phyloP scores from a whole-genome alignment of 2,888 invertebrate genomes.

The Catocala nupta region DNA sequence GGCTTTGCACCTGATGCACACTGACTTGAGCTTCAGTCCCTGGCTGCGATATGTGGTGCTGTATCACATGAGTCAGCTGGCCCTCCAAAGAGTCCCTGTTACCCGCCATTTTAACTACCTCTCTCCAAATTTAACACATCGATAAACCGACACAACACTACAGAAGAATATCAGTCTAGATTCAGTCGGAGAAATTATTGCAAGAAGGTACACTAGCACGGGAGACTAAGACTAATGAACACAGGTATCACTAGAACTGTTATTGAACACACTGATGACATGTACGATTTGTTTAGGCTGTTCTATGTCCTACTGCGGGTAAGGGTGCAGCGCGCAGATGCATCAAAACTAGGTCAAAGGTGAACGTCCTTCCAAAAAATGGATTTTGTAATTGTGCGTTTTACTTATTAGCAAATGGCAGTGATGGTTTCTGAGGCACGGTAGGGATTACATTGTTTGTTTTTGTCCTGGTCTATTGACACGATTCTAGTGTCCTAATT shows the following conservation, averaged over 20 bases:
- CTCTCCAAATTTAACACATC: slow-evolving; percentile 21
- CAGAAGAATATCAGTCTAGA: slow-evolving; percentile 67
- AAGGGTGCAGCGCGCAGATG: slow-evolving; percentile 76
- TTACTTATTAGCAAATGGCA: slow-evolving; percentile 58
- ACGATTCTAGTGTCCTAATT: slow-evolving; percentile 70
- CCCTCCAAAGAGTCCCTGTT: slow-evolving; percentile 73
- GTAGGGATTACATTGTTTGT: slow-evolving; percentile 60
- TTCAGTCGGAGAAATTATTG: slow-evolving; percentile 75
- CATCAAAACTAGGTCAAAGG: slow-evolving; percentile 80
- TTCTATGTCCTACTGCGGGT: slow-evolving; percentile 61
- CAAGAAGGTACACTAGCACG: slow-evolving; percentile 55
- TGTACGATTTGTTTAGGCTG: slow-evolving; percentile 53
- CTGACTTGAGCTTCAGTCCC: slow-evolving; percentile 81
- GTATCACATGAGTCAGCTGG: slow-evolving; percentile 80
- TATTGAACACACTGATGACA: slow-evolving; percentile 63
- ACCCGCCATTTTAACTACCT: slow-evolving; percentile 71
- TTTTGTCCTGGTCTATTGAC: slow-evolving; percentile 69
- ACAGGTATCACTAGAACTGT: slow-evolving; percentile 73
- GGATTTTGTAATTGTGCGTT: slow-evolving; percentile 59
- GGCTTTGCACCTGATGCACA: slow-evolving; percentile 80
- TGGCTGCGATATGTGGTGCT: slow-evolving; percentile 76
- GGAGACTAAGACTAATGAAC: slow-evolving; percentile 77
- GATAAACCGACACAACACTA: slow-evolving; percentile 17
- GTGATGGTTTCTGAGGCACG: slow-evolving; percentile 52
- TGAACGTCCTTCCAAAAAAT: slow-evolving; percentile 70